These are phyloP conservation scores for Chelonus insularis DNA, from an alignment of 1,140 invertebrate species.

Conservation along the genomic window DNA sequence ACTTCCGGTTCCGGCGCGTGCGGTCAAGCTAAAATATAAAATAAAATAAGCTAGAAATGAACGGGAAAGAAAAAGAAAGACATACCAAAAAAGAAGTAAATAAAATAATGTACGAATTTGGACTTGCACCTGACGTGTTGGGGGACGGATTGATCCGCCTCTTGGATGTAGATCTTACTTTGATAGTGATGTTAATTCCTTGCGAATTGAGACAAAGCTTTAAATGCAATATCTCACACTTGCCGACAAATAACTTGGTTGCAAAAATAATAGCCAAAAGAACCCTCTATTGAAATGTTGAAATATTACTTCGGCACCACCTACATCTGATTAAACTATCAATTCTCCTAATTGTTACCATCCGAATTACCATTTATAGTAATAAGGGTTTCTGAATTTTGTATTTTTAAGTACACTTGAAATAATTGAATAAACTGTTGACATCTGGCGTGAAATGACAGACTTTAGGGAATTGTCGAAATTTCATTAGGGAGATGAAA, in stretches of 20 bases:
- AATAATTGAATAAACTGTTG: neutral
- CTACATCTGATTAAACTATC: neutral
- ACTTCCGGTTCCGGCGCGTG: conserved; percentile 47
- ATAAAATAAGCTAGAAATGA: conserved; percentile 8
- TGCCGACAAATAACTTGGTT: conserved; percentile 33
- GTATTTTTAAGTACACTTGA: no score
- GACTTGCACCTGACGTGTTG: conserved; percentile 49
- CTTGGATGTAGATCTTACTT: conserved; percentile 41
- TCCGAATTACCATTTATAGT: neutral
- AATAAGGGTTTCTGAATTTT: no score
- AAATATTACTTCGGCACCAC: neutral
- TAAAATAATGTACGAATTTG: conserved; percentile 7
- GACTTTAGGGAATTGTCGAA: neutral
- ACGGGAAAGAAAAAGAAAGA: neutral
- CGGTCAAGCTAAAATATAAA: conserved; percentile 22
- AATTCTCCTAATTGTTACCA: neutral
- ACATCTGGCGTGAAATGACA: neutral
- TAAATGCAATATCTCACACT: neutral
- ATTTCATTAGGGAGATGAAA: conserved; percentile 3
- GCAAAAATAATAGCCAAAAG: conserved; percentile 30
- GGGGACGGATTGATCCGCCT: conserved; percentile 32
- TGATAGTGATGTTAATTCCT: conserved; percentile 44
- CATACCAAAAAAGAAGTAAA: conserved; percentile 1
- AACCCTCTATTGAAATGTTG: conserved; percentile 8
- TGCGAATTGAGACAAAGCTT: conserved; percentile 42